Percentiles rank a stretch among this genome's conserved stretches.
Conservation (phyloP, 1,140 invertebrate genomes). For the Drosophila novamexicana region DNA sequence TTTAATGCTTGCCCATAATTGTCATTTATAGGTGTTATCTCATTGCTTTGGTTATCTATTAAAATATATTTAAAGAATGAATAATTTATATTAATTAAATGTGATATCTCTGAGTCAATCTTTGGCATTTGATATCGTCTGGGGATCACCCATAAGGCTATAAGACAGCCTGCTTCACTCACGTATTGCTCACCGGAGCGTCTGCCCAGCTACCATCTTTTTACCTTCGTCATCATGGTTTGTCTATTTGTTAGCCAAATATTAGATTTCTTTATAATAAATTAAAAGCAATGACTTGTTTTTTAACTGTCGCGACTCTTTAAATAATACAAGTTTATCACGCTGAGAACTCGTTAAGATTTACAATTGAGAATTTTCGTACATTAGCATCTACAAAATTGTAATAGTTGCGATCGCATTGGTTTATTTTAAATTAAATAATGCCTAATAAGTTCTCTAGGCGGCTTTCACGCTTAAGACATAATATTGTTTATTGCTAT, state of each 20-base stretch:
- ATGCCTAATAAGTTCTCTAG: slow-evolving; percentile 29
- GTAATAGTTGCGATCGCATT: background rate
- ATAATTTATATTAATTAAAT: slow-evolving; percentile 14
- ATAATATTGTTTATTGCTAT: slow-evolving; percentile 69
- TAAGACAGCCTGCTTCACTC: background rate
- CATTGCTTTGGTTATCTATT: background rate
- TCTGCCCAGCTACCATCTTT: background rate
- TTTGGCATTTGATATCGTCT: background rate
- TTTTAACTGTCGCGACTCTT: slow-evolving; percentile 10
- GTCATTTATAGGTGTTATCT: background rate
- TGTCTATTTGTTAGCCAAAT: slow-evolving; percentile 17
- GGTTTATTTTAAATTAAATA: slow-evolving; percentile 19
- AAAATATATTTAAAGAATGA: slow-evolving; percentile 13
- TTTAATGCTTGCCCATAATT: too few relatives aligned
- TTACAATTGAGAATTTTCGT: slow-evolving; percentile 4
- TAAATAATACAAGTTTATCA: slow-evolving; percentile 6
- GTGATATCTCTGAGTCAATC: slow-evolving; percentile 8
- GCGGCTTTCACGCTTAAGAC: slow-evolving; percentile 60
- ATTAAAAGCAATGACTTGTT: slow-evolving; percentile 2
- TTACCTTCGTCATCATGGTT: slow-evolving; percentile 9
- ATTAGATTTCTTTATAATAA: slow-evolving; percentile 8
- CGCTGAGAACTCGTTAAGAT: background rate
- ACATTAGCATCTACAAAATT: background rate
- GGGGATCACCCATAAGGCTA: background rate
- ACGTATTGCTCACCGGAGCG: background rate